Conservation (phyloP, 1,140 invertebrate species). For the Diachasma alloeum region DNA sequence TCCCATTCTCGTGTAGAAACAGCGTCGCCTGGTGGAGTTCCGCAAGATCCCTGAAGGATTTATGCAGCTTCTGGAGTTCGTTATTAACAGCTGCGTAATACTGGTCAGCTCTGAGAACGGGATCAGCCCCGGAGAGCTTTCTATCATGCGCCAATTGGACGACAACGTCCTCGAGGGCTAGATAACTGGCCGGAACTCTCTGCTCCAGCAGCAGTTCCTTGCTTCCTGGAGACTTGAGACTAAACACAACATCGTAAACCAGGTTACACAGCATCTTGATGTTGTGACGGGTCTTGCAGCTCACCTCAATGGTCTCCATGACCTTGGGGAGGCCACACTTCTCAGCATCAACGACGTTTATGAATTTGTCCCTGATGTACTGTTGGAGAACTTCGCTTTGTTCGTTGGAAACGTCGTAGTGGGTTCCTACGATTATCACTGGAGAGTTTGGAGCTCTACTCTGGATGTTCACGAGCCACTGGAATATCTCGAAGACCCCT, state of each 20-base stretch:
- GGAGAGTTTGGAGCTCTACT: slow-evolving; percentile 93
- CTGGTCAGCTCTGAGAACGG: slow-evolving; percentile 87
- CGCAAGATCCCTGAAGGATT: slow-evolving; percentile 84
- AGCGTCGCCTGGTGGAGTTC: slow-evolving; percentile 95
- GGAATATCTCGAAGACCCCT: slow-evolving; percentile 88
- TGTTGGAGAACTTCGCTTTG: slow-evolving; percentile 86
- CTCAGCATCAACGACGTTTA: slow-evolving; percentile 93
- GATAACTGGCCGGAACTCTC: slow-evolving; percentile 94
- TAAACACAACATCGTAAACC: slow-evolving; percentile 94
- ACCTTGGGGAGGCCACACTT: slow-evolving; percentile 95
- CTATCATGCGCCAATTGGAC: slow-evolving; percentile 80
- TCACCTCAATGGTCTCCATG: slow-evolving; percentile 91
- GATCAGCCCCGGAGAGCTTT: slow-evolving; percentile 75
- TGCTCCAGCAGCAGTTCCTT: slow-evolving; percentile 93
- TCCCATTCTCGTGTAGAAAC: slow-evolving; percentile 97
- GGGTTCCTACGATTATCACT: slow-evolving; percentile 93
- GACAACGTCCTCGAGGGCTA: slow-evolving; percentile 93
- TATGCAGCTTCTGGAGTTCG: slow-evolving; percentile 74
- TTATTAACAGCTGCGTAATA: slow-evolving; percentile 78
- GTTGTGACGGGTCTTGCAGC: slow-evolving; percentile 89
- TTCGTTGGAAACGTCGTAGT: slow-evolving; percentile 89
- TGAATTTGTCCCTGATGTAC: slow-evolving; percentile 87
- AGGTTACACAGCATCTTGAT: slow-evolving; percentile 90
- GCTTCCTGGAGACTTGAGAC: slow-evolving; percentile 86
- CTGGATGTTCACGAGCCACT: slow-evolving; percentile 96